Base-by-base conservation (phyloP, 2,888 invertebrate species). In the Euphydryas editha region DNA sequence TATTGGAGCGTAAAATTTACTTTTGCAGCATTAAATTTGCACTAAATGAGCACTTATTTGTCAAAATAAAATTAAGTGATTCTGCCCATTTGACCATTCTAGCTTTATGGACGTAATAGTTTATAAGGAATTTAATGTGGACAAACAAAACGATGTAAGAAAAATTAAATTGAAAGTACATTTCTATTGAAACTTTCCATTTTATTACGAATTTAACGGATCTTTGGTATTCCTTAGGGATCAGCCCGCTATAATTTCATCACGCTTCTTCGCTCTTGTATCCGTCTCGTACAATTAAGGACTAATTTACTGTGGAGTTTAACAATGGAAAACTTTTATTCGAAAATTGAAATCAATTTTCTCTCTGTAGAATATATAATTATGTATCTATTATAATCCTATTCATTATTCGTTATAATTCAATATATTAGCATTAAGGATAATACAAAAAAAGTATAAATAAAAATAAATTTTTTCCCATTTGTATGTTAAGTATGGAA, bases 151-250 rank as follows among this genome's bases (percentile, higher is more conserved):
- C 42, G 15, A 15, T 4, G 15, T 42, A 15, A 2, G 8, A 37
- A 17, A 20, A 21, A 21, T 7, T 21, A 15, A 20, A 20, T 47
- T 5, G n/a, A 20, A 49, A 49, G 24, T 24, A 54, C 21, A 15
- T 44, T n/a, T 37, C 18, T 36, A 13, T 42, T 42, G 5, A 18
- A 44, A 54, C 24, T 21, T 24, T 54, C 15, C 18, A 42, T 44
- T 20, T 42, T 49, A 61, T 39, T 11, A 18, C 17, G 42, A 44
- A 51, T 61, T 61, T 61, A 10, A 61, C 61, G 54, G 61, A 15
- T 17, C 5, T 21, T 24, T 5, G 20, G 42, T 17, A 21, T 30
- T 49, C 24, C 42, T 11, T 21, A 21, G 60, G 15, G 18, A 21
- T 17, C n/a, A 42, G 17, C 24, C 42, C 30, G 39, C 24, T 30